Percentiles rank a stretch among this genome's conserved stretches.
phyloP scores from a whole-genome alignment of 2,113 vertebrate genomes.

The Spea multiplicata region DNA sequence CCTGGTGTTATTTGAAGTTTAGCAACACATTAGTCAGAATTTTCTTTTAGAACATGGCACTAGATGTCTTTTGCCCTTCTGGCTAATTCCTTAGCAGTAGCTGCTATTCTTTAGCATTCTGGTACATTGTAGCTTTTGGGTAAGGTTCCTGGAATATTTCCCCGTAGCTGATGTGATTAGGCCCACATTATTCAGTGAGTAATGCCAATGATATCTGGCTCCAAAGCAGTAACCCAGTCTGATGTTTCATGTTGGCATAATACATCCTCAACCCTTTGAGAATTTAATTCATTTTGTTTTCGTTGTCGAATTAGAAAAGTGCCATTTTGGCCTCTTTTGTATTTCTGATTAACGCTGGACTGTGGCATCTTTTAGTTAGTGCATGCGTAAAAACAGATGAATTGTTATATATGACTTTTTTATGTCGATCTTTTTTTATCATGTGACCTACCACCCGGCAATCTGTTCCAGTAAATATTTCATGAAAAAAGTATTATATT shows the following conservation, averaged over 20 bases:
- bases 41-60: conserved; percentile 31
- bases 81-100: conserved; percentile 34
- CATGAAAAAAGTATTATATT: no score
- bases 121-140: conserved; percentile 42
- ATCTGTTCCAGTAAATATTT: no score
- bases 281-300: conserved; percentile 45
- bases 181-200: conserved; percentile 39
- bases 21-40: conserved; percentile 35
- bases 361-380: no score
- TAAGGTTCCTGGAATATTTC: conserved; percentile 44
- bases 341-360: conserved; percentile 40
- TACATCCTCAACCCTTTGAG: conserved; percentile 23
- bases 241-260: conserved; percentile 37
- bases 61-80: conserved; percentile 26
- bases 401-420: no score
- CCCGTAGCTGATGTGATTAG: conserved; percentile 46
- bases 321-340: conserved; percentile 38
- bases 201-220: conserved; percentile 46
- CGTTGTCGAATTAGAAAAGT: conserved; percentile 41
- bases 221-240: conserved; percentile 36
- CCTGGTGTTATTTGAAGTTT: conserved; percentile 24
- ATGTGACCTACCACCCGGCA: no score
- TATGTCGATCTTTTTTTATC: no score
- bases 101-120: conserved; percentile 37
- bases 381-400: neutral